Percentiles rank a stretch among this genome's conserved stretches.
These are phyloP conservation scores for Arge pagana DNA, from an alignment of 2,888 invertebrate genomes.

Conservation along the genomic window DNA sequence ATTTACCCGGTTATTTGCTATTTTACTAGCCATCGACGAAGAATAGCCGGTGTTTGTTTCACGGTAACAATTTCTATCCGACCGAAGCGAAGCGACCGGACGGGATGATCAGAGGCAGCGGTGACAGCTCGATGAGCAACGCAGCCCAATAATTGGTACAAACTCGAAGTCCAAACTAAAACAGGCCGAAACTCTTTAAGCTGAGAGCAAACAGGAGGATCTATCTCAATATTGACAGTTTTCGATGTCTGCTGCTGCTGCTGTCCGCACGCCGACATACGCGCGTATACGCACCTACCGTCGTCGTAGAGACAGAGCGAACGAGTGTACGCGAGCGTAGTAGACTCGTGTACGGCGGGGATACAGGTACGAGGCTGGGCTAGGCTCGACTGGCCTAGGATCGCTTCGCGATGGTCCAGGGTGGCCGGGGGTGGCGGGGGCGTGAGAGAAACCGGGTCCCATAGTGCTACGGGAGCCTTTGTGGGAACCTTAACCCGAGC, in stretches of 20 bases:
- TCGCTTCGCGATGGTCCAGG: slow-evolving; percentile 30
- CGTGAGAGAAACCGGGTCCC: slow-evolving; percentile 36
- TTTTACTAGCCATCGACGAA: too few species aligned
- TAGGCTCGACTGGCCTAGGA: slow-evolving; percentile 18
- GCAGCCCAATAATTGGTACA: slow-evolving; percentile 15
- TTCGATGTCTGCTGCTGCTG: slow-evolving; percentile 1
- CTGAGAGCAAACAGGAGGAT: slow-evolving; percentile 13
- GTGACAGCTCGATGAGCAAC: slow-evolving; percentile 6
- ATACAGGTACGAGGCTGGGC: not conserved
- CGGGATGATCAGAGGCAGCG: too few species aligned
- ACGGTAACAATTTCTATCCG: too few species aligned
- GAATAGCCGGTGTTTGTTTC: too few species aligned
- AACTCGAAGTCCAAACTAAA: slow-evolving; percentile 18
- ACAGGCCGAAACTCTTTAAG: slow-evolving; percentile 23
- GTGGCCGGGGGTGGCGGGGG: slow-evolving; percentile 19
- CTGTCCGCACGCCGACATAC: not conserved
- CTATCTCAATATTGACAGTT: slow-evolving; percentile 21
- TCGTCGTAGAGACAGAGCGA: too few species aligned
- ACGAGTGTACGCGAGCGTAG: not conserved
- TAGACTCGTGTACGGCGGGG: not conserved
- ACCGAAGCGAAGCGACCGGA: too few species aligned
- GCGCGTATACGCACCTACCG: not conserved
- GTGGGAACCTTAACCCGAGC: slow-evolving; percentile 46
- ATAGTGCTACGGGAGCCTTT: slow-evolving; percentile 39
- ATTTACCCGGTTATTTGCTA: too few species aligned